phyloP scores from a whole-genome alignment of 2,113 vertebrate genomes.

The Muntiacus reevesi region DNA sequence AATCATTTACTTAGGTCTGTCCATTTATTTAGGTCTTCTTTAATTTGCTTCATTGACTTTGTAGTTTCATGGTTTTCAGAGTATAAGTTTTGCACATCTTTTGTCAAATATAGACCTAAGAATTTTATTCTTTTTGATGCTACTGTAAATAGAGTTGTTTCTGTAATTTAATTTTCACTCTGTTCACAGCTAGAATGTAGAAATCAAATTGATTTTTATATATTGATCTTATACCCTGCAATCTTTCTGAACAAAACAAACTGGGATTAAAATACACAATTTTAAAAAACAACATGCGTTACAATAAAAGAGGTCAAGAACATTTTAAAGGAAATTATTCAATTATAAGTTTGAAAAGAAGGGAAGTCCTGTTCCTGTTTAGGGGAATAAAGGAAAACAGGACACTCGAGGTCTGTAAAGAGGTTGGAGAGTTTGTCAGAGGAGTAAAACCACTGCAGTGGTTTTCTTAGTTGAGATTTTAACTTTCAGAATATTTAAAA shows the following conservation, averaged over 20 bases:
- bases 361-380: background rate
- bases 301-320: background rate
- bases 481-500: background rate
- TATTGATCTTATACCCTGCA: background rate
- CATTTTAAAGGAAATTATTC: conserved; percentile 25
- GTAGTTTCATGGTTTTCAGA: background rate
- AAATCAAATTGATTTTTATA: background rate
- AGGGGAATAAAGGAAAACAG: background rate
- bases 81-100: background rate
- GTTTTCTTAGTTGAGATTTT: background rate
- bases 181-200: background rate
- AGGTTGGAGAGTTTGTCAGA: background rate
- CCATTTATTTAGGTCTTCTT: background rate
- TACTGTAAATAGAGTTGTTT: background rate
- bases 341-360: background rate
- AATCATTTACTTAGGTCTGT: background rate
- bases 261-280: background rate
- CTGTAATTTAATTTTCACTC: background rate
- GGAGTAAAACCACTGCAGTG: background rate
- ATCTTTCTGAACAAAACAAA: background rate
- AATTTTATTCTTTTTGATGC: background rate
- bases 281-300: background rate
- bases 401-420: background rate
- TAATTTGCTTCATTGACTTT: background rate
- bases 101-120: background rate